Base-by-base conservation (phyloP, 2,888 invertebrate species). In the Eupithecia centaureata region DNA sequence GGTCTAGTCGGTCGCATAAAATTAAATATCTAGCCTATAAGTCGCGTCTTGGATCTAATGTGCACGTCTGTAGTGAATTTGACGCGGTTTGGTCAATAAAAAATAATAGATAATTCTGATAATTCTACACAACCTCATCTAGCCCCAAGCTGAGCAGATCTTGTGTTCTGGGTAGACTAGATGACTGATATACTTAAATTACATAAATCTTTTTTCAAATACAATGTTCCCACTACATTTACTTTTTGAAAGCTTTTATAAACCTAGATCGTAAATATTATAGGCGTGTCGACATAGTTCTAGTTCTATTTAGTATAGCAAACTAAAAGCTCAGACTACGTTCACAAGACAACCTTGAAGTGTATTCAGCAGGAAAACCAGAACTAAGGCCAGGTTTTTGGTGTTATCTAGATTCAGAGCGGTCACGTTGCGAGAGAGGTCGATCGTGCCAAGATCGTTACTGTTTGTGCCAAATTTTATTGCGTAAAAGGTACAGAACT, bases 21-120 rank as follows among this genome's bases (percentile, higher is more conserved):
- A 83, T 85, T 88, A 85, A 85, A 82, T 78, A 75, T 82, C 83
- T 79, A 73, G 77, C 66, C 75, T 69, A 79, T 79, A 82, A 84
- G 83, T 79, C 77, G 47, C 4, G 4, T 63, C 25, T 59, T 30
- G 18, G 32, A 1, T 57, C 22, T 22, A 18, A 32, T 12, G 2
- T 13, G 27, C 8, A 13, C 27, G 13, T 25, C 27, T 5, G 52
- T 52, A 27, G 25, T 52, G 2, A 25, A n/a, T n/a, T n/a, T n/a
- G n/a, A n/a, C n/a, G n/a, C n/a, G n/a, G n/a, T 52, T 52, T 27
- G 12, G 27, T 25, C 13, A 25, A n/a, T n/a, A n/a, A n/a, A n/a
- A n/a, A n/a, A n/a, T n/a, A n/a, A n/a, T n/a, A n/a, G n/a, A n/a
- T n/a, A n/a, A n/a, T n/a, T n/a, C n/a, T n/a, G n/a, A n/a, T n/a